A percentile compares a stretch with the other conserved stretches of the same genome.
phyloP scores from a whole-genome alignment of 2,888 invertebrate species.

The Ectemnius cavifrons region DNA sequence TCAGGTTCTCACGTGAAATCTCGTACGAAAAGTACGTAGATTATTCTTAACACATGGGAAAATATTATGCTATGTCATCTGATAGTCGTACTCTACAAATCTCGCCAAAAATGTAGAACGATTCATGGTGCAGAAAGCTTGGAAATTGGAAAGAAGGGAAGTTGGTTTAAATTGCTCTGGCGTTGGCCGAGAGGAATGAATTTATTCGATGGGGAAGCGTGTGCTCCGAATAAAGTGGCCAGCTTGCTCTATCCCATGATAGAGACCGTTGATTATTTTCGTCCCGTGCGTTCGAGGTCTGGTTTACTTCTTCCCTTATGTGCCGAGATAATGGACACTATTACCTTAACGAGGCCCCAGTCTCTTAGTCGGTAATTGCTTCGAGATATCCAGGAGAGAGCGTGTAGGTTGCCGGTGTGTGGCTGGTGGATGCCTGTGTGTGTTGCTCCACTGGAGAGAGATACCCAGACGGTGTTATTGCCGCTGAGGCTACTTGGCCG shows the following conservation, averaged over 20 bases:
- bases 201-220: too few relatives aligned
- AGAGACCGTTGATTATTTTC: constrained; percentile 65
- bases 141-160: too few relatives aligned
- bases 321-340: constrained; percentile 75
- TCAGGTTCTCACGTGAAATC: too few relatives aligned
- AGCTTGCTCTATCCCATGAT: constrained; percentile 43
- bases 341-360: constrained; percentile 76
- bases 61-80: too few relatives aligned
- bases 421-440: constrained; percentile 10
- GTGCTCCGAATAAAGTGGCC: constrained; percentile 20
- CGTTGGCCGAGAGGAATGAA: too few relatives aligned
- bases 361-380: constrained; percentile 76
- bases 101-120: too few relatives aligned
- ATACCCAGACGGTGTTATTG: constrained; percentile 73
- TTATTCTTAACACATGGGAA: too few relatives aligned
- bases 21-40: too few relatives aligned
- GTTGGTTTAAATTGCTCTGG: too few relatives aligned
- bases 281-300: constrained; percentile 64
- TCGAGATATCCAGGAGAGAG: constrained; percentile 71
- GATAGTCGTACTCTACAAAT: too few relatives aligned
- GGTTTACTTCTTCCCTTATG: constrained; percentile 74
- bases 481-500: constrained; percentile 71
- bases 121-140: too few relatives aligned
- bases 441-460: constrained; percentile 47
- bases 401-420: constrained; percentile 61